phyloP scores from a whole-genome alignment of 2,113 vertebrate species.

The Gallinago media region DNA sequence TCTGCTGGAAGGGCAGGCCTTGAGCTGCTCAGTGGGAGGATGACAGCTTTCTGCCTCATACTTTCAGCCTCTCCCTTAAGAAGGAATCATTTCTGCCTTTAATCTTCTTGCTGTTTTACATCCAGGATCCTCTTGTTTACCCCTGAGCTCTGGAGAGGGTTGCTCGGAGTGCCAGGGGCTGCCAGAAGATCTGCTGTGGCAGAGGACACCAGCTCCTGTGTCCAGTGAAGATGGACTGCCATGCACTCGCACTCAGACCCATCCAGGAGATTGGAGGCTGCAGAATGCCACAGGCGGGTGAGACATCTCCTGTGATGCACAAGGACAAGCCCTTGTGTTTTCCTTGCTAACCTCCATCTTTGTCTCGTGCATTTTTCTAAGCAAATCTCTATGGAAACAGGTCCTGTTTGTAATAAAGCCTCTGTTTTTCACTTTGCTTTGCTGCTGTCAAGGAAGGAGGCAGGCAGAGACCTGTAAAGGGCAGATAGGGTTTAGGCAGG shows the following conservation, averaged over 20 bases:
- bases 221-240: not conserved
- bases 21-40: not conserved
- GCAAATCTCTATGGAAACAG: constrained; percentile 65
- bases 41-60: not conserved
- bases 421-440: constrained; percentile 22
- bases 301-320: not conserved
- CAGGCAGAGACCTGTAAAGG: not conserved
- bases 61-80: not conserved
- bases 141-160: not conserved
- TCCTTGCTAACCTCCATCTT: not conserved
- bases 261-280: not conserved
- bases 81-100: not conserved
- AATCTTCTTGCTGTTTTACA: not conserved
- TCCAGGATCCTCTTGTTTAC: not conserved
- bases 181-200: not conserved
- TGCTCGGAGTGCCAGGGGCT: not conserved
- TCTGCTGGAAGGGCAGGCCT: not conserved
- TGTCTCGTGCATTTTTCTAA: not conserved
- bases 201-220: not conserved
- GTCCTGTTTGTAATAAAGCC: not conserved
- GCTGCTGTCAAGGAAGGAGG: constrained; percentile 2
- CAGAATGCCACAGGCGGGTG: fast-evolving
- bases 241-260: fast-evolving
- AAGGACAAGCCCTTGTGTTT: not conserved
- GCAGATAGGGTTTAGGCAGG: not conserved